Evolutionary conservation across 2,888 invertebrate genomes (phyloP).

Genomic region (Opisthograptis luteolata): DNA sequence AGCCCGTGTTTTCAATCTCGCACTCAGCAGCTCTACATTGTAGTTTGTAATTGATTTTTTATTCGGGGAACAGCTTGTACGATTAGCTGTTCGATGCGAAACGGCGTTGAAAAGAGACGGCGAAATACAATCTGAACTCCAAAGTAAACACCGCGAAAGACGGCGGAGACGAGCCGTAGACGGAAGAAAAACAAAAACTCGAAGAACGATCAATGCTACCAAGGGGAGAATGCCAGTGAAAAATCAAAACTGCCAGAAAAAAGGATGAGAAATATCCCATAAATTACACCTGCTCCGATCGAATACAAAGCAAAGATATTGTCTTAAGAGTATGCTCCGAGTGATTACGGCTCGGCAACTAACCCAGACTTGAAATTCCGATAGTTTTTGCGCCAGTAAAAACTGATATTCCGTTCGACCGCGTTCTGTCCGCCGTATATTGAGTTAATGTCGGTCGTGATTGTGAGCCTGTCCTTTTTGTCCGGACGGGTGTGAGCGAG

Average conservation of each 20-base stretch:
- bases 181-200: slow-evolving; percentile 79
- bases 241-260: slow-evolving; percentile 66
- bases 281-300: slow-evolving; percentile 78
- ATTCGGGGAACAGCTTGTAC: slow-evolving; percentile 53
- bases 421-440: slow-evolving; percentile 75
- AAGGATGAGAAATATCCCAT: slow-evolving; percentile 64
- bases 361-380: slow-evolving; percentile 78
- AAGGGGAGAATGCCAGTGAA: slow-evolving; percentile 56
- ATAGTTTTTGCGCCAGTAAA: slow-evolving; percentile 82
- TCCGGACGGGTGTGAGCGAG: slow-evolving; percentile 58
- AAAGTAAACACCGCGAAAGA: slow-evolving; percentile 71
- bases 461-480: slow-evolving; percentile 67
- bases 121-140: slow-evolving; percentile 73
- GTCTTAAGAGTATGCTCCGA: slow-evolving; percentile 77
- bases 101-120: slow-evolving; percentile 57
- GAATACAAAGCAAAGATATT: slow-evolving; percentile 77
- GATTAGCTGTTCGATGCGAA: slow-evolving; percentile 59
- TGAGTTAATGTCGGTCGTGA: slow-evolving; percentile 82
- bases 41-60: slow-evolving; percentile 74
- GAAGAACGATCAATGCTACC: slow-evolving; percentile 65
- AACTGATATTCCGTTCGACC: slow-evolving; percentile 80
- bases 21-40: slow-evolving; percentile 62
- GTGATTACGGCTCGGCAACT: slow-evolving; percentile 73
- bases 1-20: slow-evolving; percentile 64
- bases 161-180: slow-evolving; percentile 71